A percentile compares a stretch with the other conserved stretches of the same genome.
These are phyloP conservation scores for Strix uralensis DNA, from an alignment of 2,113 vertebrate species.

Conservation along the genomic window DNA sequence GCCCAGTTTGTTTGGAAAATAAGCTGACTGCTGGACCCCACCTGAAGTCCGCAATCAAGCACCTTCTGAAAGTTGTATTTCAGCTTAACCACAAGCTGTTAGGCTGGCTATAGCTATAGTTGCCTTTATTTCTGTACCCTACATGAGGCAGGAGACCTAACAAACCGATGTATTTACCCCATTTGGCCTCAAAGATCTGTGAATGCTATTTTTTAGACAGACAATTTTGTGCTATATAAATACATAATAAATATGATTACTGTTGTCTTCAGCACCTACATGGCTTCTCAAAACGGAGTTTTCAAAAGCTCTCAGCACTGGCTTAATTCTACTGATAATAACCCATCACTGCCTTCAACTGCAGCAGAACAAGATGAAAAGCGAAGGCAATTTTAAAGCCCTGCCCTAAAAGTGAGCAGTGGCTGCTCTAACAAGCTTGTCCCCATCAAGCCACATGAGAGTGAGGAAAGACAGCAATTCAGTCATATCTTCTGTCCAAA, in stretches of 20 bases:
- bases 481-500: neutral
- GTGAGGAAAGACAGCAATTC: neutral
- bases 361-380: neutral
- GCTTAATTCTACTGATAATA: neutral
- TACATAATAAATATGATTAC: neutral
- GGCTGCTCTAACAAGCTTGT: neutral
- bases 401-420: neutral
- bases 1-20: neutral
- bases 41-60: neutral
- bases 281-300: neutral
- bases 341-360: neutral
- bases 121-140: neutral
- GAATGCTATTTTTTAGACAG: neutral
- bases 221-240: neutral
- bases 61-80: neutral
- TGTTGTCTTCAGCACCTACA: neutral
- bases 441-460: fast-evolving
- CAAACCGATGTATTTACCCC: neutral
- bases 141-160: neutral
- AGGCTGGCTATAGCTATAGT: neutral
- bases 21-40: neutral
- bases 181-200: neutral
- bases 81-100: neutral
- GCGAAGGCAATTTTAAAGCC: neutral
- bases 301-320: neutral